phyloP scores from a whole-genome alignment of 2,888 invertebrate species.

The Latheticus oryzae region DNA sequence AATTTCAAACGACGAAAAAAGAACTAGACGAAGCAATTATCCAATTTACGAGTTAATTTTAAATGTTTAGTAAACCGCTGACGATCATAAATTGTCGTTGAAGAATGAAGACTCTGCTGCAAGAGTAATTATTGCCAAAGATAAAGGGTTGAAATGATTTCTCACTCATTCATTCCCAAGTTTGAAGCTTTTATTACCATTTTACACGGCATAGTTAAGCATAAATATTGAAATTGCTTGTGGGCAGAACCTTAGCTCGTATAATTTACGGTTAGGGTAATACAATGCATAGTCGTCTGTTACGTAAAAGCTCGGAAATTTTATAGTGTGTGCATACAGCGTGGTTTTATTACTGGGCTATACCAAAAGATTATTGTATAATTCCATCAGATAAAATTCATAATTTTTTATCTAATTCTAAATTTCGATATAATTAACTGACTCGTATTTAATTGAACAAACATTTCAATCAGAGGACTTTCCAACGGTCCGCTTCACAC shows the following conservation, averaged over 20 bases:
- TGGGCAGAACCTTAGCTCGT: constrained; percentile 13
- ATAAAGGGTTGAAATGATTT: constrained; percentile 20
- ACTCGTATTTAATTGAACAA: too few relatives aligned
- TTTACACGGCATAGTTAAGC: constrained; percentile 8
- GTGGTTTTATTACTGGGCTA: constrained; percentile 21
- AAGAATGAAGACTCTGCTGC: too few relatives aligned
- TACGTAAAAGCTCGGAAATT: constrained; percentile 23
- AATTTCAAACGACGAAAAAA: constrained; percentile 5
- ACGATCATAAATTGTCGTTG: background rate
- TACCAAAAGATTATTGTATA: constrained; percentile 18
- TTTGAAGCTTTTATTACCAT: constrained; percentile 11
- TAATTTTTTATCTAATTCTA: too few relatives aligned
- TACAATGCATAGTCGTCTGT: constrained; percentile 11
- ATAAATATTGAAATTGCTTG: constrained; percentile 28
- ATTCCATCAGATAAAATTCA: constrained; percentile 28
- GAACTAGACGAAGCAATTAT: constrained; percentile 6
- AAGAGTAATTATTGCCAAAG: constrained; percentile 3
- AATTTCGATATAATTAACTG: too few relatives aligned
- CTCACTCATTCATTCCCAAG: constrained; percentile 5
- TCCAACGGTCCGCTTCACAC: constrained; percentile 43
- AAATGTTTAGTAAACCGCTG: too few relatives aligned
- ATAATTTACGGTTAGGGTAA: constrained; percentile 11
- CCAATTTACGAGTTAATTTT: constrained; percentile 6
- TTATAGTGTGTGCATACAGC: constrained; percentile 21
- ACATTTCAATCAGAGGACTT: background rate